Evolutionary conservation across 2,888 invertebrate species (phyloP).

Genomic region (Tinea trinotella): DNA sequence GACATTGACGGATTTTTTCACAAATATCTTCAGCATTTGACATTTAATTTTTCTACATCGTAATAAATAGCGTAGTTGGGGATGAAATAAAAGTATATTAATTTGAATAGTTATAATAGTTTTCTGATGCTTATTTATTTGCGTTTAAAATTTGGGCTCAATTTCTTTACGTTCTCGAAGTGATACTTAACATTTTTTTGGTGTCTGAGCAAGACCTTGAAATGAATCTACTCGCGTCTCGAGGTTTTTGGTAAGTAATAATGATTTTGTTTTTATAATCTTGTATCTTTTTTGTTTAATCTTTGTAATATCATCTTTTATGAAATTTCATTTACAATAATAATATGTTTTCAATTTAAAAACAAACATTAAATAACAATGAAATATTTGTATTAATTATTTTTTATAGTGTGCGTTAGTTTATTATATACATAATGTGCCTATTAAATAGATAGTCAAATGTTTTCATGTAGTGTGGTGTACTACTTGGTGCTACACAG

Average conservation of each 20-base stretch:
- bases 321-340: background rate
- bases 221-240: constrained; percentile 16
- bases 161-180: background rate
- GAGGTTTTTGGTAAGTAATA: constrained; percentile 18
- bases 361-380: too few relatives aligned
- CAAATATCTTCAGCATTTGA: constrained; percentile 11
- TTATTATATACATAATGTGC: too few relatives aligned
- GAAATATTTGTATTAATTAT: too few relatives aligned
- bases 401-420: too few relatives aligned
- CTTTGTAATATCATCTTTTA: background rate
- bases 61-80: constrained; percentile 3
- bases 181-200: background rate
- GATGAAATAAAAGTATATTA: background rate
- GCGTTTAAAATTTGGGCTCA: background rate
- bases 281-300: background rate
- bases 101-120: background rate
- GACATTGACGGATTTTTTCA: constrained; percentile 8
- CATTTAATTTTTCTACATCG: constrained; percentile 16
- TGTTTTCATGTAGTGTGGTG: too few relatives aligned
- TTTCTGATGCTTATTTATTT: background rate
- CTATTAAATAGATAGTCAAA: too few relatives aligned
- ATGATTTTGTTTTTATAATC: background rate
- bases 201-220: constrained; percentile 15
- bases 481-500: too few relatives aligned
- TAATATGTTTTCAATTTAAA: too few relatives aligned